Evolutionary conservation across 2,113 vertebrate species (phyloP).

Genomic region (Ivindomyrus marchei): DNA sequence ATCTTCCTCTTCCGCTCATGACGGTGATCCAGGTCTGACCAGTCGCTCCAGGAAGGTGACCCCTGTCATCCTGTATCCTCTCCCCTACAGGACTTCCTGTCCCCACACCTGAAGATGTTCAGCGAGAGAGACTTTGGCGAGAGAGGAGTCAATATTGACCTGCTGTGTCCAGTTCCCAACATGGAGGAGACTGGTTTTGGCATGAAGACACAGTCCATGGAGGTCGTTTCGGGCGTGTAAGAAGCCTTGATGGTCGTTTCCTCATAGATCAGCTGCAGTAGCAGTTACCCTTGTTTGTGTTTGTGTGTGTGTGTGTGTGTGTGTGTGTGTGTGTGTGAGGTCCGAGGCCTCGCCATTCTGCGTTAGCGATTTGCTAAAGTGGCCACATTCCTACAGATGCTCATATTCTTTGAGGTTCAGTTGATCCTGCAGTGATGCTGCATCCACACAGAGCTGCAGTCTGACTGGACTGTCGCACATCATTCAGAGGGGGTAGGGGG

Average conservation of each 20-base stretch:
- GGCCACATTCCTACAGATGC: background rate
- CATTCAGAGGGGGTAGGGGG: background rate
- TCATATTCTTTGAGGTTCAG: background rate
- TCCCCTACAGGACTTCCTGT: slow-evolving; percentile 67
- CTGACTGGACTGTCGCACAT: background rate
- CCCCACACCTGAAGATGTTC: slow-evolving; percentile 81
- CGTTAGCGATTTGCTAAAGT: background rate
- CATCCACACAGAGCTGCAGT: background rate
- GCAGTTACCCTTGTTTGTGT: background rate
- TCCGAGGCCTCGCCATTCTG: background rate
- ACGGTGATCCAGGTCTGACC: background rate
- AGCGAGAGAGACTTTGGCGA: slow-evolving; percentile 70
- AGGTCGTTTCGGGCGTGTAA: slow-evolving; percentile 84
- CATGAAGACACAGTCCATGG: slow-evolving; percentile 74
- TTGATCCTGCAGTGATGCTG: background rate
- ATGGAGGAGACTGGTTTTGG: slow-evolving; percentile 76
- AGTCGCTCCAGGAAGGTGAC: background rate
- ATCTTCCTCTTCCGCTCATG: background rate
- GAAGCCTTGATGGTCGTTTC: slow-evolving; percentile 41
- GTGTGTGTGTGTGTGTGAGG: background rate
- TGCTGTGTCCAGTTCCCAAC: slow-evolving; percentile 73
- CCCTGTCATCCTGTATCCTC: slow-evolving; percentile 8
- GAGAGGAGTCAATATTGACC: slow-evolving; percentile 67
- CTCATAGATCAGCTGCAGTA: background rate
- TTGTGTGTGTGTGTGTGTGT: background rate